Base-by-base conservation (phyloP, 2,113 vertebrate species). In the Odontesthes bonariensis region DNA sequence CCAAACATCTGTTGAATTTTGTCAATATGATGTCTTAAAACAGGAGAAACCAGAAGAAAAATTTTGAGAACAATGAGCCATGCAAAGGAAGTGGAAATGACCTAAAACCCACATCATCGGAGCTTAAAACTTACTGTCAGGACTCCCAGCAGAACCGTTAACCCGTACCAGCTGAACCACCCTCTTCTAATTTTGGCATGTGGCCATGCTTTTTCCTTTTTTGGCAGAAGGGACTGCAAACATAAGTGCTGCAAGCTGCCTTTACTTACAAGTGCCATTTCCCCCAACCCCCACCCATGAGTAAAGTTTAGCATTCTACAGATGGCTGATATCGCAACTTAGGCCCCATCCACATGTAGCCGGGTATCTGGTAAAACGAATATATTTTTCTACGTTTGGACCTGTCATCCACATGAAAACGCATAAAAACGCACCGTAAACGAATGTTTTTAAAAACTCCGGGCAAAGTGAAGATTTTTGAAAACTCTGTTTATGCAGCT, bases 151-250 rank as follows among this genome's bases (percentile, higher is more conserved):
- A 74, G 60, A 74, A 22, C 33, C 22, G 40, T 81, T 64, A 71
- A 61, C 66, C 61, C 52, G 0, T 32, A 13, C 38, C 19, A 53
- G 33, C 52, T 79, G 55, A 63, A 53, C 72, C 63, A 78, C 42
- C 52, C 73, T 40, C 38, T 38, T 73, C 65, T 73, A 58, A 69
- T 72, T 71, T 33, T 88, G 82, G 82, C 80, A 35, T 38, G 9
- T 0, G 4, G 69, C 74, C 75, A 75, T 47, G 58, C 63, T 65
- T 73, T 63, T 71, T 80, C 80, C 68, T 73, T 67, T 76, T 86
- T 78, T 69, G 75, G 79, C 59, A 68, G 73, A 86, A 80, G 75
- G 6, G 35, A 77, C 72, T 58, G 44, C 51, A 84, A 75, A 77
- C 3, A 64, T 40, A 64, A 82, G 58, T 64, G 40, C 35, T 75